These are phyloP conservation scores for Eupithecia insigniata DNA, from an alignment of 2,888 invertebrate species.

Conservation along the genomic window DNA sequence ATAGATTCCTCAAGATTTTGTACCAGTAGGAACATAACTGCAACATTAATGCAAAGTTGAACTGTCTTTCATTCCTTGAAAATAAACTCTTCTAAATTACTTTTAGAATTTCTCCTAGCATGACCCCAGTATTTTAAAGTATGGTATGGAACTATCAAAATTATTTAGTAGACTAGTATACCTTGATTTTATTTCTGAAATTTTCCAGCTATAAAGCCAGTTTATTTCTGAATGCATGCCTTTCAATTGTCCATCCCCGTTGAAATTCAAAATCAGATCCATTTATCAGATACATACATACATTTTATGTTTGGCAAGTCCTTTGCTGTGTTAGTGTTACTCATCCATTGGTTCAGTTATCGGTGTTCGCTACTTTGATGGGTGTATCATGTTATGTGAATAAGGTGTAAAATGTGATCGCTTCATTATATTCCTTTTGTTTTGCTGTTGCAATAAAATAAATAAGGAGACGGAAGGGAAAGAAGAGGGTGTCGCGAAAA, in stretches of 20 bases:
- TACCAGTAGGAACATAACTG: slow-evolving; percentile 11
- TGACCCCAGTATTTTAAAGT: slow-evolving; percentile 27
- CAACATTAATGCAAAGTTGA: slow-evolving; percentile 5
- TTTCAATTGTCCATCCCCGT: slow-evolving; percentile 41
- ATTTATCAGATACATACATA: slow-evolving; percentile 50
- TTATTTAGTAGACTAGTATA: slow-evolving; percentile 24
- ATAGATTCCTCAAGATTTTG: slow-evolving; percentile 4
- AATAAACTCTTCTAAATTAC: slow-evolving; percentile 15
- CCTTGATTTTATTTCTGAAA: slow-evolving; percentile 10
- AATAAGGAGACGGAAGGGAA: slow-evolving; percentile 71
- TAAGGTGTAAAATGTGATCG: slow-evolving; percentile 59
- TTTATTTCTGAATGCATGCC: slow-evolving; percentile 59
- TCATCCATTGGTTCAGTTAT: slow-evolving; percentile 58
- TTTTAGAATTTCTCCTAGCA: slow-evolving; percentile 30
- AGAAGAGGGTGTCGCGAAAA: slow-evolving; percentile 77
- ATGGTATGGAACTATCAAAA: slow-evolving; percentile 23
- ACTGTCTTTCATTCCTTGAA: slow-evolving; percentile 6
- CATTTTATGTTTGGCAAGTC: slow-evolving; percentile 62
- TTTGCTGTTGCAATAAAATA: slow-evolving; percentile 78
- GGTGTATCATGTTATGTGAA: slow-evolving; percentile 50
- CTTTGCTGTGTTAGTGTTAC: slow-evolving; percentile 64
- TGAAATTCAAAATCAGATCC: slow-evolving; percentile 38
- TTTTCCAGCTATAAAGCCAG: slow-evolving; percentile 37
- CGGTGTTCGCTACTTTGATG: slow-evolving; percentile 64
- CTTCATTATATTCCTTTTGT: slow-evolving; percentile 71